Evolutionary conservation across 2,113 vertebrate genomes (phyloP).

Genomic region (Solenodon paradoxus): DNA sequence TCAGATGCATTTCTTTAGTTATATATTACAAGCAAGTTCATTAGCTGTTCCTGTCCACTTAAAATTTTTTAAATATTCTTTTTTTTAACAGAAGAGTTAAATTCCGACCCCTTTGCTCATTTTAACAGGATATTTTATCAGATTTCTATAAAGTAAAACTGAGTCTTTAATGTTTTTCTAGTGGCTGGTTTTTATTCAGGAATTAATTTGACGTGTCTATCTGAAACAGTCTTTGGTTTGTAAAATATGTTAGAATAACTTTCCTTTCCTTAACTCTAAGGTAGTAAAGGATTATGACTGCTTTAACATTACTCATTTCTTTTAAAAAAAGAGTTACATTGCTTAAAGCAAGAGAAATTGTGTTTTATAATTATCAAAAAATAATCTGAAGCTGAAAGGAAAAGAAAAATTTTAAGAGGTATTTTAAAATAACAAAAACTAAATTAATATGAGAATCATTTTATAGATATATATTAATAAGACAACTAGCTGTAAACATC

Average conservation of each 20-base stretch:
- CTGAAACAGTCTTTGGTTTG: slow-evolving; percentile 45
- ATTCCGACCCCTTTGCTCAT: slow-evolving; percentile 43
- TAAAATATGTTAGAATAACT: slow-evolving; percentile 51
- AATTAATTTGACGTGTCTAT: slow-evolving; percentile 38
- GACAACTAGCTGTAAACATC: not conserved
- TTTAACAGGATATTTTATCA: slow-evolving; percentile 43
- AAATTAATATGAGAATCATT: slow-evolving; percentile 32
- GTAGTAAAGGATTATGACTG: not conserved
- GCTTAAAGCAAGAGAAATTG: slow-evolving; percentile 39
- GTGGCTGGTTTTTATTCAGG: slow-evolving; percentile 12
- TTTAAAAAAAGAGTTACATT: not conserved
- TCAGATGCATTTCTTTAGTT: slow-evolving; percentile 34
- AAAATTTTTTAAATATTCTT: not conserved
- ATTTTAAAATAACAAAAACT: slow-evolving; percentile 20
- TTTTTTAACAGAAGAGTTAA: slow-evolving; percentile 26
- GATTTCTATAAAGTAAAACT: slow-evolving; percentile 24
- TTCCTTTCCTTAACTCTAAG: slow-evolving; percentile 27
- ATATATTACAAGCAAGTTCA: not conserved
- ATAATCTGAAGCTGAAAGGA: not conserved
- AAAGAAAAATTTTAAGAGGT: not conserved
- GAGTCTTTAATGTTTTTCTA: slow-evolving; percentile 28
- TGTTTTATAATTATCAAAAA: not conserved
- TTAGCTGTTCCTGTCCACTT: not conserved
- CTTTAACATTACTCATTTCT: not conserved
- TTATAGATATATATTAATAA: not conserved